These are phyloP conservation scores for Spinibarbus caldwelli DNA, from an alignment of 2,797 vertebrate species.

Conservation along the genomic window DNA sequence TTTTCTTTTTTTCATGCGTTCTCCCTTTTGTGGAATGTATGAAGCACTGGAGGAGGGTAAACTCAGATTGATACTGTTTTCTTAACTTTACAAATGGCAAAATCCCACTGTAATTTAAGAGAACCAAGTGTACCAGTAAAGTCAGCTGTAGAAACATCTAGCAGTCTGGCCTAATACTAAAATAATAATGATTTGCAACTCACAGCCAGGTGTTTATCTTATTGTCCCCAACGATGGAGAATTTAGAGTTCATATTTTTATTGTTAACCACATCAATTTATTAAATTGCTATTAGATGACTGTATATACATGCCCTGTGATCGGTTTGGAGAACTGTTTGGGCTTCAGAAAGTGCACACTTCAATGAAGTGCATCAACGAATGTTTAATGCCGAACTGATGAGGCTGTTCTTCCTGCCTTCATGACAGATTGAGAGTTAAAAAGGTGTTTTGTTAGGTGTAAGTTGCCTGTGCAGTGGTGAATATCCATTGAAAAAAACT, in stretches of 20 bases:
- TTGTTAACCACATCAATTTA: constrained; percentile 20
- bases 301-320: background rate
- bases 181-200: constrained; percentile 17
- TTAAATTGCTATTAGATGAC: background rate
- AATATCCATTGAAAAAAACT: no score
- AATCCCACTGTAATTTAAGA: constrained; percentile 70
- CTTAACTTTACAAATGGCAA: constrained; percentile 66
- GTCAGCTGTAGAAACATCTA: constrained; percentile 59
- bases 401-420: constrained; percentile 63
- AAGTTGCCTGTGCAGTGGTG: constrained; percentile 48
- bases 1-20: constrained; percentile 40
- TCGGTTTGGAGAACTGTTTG: constrained; percentile 5
- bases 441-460: constrained; percentile 50
- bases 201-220: background rate
- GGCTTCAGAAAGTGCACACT: constrained; percentile 61
- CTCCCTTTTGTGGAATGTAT: constrained; percentile 62
- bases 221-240: background rate
- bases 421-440: constrained; percentile 50
- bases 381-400: constrained; percentile 78
- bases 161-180: background rate
- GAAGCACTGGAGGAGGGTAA: constrained; percentile 50
- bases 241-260: constrained; percentile 14
- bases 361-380: constrained; percentile 70
- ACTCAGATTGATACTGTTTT: constrained; percentile 70
- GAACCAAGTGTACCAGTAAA: constrained; percentile 64